Base-by-base conservation (phyloP, 2,113 vertebrate species). In the Sinocyclocheilus maitianheensis region DNA sequence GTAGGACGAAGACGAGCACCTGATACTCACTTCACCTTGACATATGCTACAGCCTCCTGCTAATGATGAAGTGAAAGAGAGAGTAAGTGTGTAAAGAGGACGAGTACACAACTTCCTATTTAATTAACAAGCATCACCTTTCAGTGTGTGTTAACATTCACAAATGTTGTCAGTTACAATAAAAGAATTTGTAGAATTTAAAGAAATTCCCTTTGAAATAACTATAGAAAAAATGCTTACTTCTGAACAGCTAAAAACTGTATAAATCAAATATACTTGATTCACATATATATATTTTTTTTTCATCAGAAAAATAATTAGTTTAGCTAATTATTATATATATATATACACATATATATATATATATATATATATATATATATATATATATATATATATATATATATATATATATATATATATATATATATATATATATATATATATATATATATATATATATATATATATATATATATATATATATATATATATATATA, bases 11-110 rank as follows among this genome's bases (percentile, higher is more conserved):
- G 58, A 62, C 58, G 18, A 16, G 6, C 46, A 67, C 62, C 62
- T 81, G 62, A 81, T 81, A 81, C 43, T 67, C 40, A 46, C 43
- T 51, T 81, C 43, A 81, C 62, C 79, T 67, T 67, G 79, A 81
- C 79, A 67, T 67, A 46, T 81, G 43, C 62, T 51, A 14, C 14
- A 81, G 79, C 40, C 79, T 81, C n/a, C 24, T 30, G 62, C 62
- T 67, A 46, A 81, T 67, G 24, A 51, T 67, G 43, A 58, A 34
- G 51, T 78, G 76, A 34, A 40, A 51, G 46, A 30, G 48, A 53
- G 46, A 53, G n/a, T 76, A 55, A 22, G 51, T 60, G 53, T 81
- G 78, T 81, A 46, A 81, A 14, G n/a, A 65, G 58, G 74, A 76
- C n/a, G 12, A 51, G 74, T 48, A 51, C 79, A 81, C 62, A 67